These are phyloP conservation scores for Vannuccia rotundouncinata DNA, from an alignment of 2,888 invertebrate species.

Conservation along the genomic window DNA sequence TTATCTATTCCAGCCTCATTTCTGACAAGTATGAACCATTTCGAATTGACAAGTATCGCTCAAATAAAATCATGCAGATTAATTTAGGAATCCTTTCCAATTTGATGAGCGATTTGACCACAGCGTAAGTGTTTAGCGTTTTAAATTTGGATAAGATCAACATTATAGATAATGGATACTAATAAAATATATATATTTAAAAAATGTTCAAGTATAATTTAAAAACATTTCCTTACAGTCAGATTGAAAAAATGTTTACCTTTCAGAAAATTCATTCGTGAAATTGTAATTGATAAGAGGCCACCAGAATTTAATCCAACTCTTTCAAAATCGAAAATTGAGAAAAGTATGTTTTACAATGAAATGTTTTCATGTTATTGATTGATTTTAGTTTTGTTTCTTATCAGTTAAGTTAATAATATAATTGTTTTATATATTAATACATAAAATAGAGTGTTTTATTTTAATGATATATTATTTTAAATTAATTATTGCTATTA, in stretches of 20 bases:
- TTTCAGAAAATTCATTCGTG: not conserved
- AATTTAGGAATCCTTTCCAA: not conserved
- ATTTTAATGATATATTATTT: no score
- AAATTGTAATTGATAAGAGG: not conserved
- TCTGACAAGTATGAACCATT: not conserved
- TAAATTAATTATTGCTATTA: no score
- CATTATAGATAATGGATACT: not conserved
- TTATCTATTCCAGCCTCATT: not conserved
- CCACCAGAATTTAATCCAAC: not conserved
- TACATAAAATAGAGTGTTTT: no score
- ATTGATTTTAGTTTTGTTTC: no score
- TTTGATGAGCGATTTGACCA: not conserved
- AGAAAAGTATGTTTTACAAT: slow-evolving; percentile 30
- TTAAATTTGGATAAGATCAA: not conserved
- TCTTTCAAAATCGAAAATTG: not conserved
- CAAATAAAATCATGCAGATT: slow-evolving; percentile 17
- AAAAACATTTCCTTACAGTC: not conserved
- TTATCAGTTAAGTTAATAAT: no score
- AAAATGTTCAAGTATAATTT: not conserved
- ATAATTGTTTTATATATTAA: no score
- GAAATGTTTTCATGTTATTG: no score
- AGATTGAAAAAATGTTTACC: not conserved
- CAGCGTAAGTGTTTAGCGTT: slow-evolving; percentile 1
- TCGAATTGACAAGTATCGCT: not conserved
- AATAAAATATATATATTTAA: not conserved